phyloP scores from a whole-genome alignment of 1,140 invertebrate genomes.

The Lepidurus couesii region DNA sequence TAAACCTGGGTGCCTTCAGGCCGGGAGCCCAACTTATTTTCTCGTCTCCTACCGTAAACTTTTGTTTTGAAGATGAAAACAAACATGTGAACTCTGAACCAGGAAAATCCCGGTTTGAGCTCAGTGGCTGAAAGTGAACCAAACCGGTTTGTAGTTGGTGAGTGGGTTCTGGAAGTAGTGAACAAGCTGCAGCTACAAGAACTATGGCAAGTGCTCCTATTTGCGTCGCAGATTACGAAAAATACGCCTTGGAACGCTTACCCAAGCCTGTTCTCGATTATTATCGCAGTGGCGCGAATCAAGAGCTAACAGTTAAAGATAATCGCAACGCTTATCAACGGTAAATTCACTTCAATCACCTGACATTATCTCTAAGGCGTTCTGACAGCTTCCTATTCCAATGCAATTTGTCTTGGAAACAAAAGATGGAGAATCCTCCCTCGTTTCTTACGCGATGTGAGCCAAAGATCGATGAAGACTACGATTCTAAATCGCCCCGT shows the following conservation, averaged over 20 bases:
- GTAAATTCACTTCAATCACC: neutral
- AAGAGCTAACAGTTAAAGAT: constrained; percentile 57
- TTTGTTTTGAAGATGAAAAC: neutral
- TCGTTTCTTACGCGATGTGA: constrained; percentile 70
- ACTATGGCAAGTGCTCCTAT: constrained; percentile 47
- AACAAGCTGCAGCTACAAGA: neutral
- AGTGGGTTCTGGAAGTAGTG: neutral
- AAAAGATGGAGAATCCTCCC: constrained; percentile 69
- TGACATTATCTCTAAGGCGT: neutral
- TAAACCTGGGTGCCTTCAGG: too few relatives aligned
- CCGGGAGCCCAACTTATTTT: neutral
- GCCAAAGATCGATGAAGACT: constrained; percentile 56
- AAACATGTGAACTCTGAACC: neutral
- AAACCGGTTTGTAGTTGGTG: neutral
- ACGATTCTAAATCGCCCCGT: constrained; percentile 62
- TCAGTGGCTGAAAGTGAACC: neutral
- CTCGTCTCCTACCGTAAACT: neutral
- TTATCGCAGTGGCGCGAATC: constrained; percentile 79
- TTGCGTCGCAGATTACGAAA: constrained; percentile 74
- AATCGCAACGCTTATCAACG: constrained; percentile 34
- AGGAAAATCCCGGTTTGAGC: neutral
- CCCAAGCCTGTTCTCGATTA: constrained; percentile 71
- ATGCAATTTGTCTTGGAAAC: too few relatives aligned
- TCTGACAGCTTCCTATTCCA: constrained; percentile 31
- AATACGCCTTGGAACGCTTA: constrained; percentile 58